Base-by-base conservation (phyloP, 1,140 invertebrate genomes). In the Piezodorus guildinii region DNA sequence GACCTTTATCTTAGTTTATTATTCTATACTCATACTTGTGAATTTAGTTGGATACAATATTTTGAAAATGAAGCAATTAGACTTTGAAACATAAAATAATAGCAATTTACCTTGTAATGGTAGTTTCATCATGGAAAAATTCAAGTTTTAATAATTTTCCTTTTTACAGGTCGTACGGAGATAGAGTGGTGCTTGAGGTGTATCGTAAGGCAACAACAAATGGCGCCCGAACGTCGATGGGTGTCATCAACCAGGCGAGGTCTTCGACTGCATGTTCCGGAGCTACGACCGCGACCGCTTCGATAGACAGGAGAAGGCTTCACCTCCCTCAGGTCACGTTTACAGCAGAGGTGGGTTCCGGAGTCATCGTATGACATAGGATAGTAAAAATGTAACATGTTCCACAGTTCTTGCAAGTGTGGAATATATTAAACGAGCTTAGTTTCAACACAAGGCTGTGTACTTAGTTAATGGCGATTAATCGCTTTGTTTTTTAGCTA, bases 241-340 rank as follows among this genome's bases (percentile, higher is more conserved):
- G 23, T 44, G 60, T 39, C 43, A 62, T 23, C 6, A 67, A 73
- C 27, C 75, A 75, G 62, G 71, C 72, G 15, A 54, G 71, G 25
- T 58, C 68, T 34, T 79, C 80, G 21, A 81, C 80, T 30, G 79
- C 78, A 43, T 79, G 78, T 69, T 80, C 79, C 19, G 63, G 62
- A 14, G 63, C 68, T 39, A 65, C 68, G 12, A 64, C 65, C 0
- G 74, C 74, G 61, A 78, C 78, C 10, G 71, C 76, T 9, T 78
- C 78, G 4, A 66, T 80, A 17, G 80, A 81, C 66, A 77, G 83
- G 69, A 76, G 80, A 71, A 79, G 83, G 66, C 74, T 85, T 16
- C 82, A 85, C 68, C 77, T 88, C 65, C 86, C 85, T 16, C 85
- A 88, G 77, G 85, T 91, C 71, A 87, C 87, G 34, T 90, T 90